Base-by-base conservation (phyloP, 2,113 vertebrate genomes). In the Phodopus roborovskii region DNA sequence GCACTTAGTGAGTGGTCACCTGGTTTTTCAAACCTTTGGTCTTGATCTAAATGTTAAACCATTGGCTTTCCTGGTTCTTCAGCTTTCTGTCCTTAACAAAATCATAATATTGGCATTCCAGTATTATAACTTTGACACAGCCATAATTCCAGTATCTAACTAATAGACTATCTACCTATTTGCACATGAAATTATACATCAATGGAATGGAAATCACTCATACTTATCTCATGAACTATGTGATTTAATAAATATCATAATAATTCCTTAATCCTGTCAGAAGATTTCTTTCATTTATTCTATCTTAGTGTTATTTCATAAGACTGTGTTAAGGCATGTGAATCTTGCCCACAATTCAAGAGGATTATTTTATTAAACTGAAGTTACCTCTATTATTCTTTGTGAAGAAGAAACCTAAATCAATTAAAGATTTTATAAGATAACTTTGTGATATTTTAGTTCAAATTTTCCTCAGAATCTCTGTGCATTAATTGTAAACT, bases 391-490 rank as follows among this genome's bases (percentile, higher is more conserved):
- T 92, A 58, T 39, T 94, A 16, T 93, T 94, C n/a, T 75, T 60
- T 90, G 33, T 89, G 50, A 91, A 36, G 83, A 93, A 95, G 26
- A 13, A 83, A 89, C 28, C 33, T n/a, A 28, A 53, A 90, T 28
- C 70, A 83, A 94, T 7, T 48, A 83, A 92, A 91, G 20, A 50
- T 74, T 90, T 96, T 28, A 36, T 90, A 33, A 94, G 93, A 95
- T 19, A 93, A 90, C 24, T 77, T 94, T 30, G 60, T 95, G 7
- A 33, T 58, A 45, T 71, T 42, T 83, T 83, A 62, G 26, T 36
- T 85, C 36, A 94, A 77, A 84, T 77, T 78, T 95, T 68, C 20
- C 17, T 86, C 73, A 71, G 79, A 68, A 56, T 36, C 45, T 94
- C 60, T 10, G 42, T 39, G 3, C 85, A 5, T 77, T 36, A 88